Evolutionary conservation across 2,888 invertebrate species (phyloP).

Genomic region (Coleophora flavipennella): DNA sequence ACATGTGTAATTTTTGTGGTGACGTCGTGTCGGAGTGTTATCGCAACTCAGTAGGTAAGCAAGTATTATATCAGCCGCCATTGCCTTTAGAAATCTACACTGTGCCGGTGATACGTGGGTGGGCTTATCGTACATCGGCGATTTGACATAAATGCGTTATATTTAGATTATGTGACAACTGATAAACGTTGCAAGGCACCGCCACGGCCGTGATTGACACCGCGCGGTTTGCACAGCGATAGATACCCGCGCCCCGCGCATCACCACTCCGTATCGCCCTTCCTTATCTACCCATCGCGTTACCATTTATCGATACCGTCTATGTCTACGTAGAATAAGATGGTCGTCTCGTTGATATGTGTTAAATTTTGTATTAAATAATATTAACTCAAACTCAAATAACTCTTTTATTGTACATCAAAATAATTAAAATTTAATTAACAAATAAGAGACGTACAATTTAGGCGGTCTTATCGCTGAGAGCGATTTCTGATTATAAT

Average conservation of each 20-base stretch:
- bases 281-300: no score
- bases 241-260: slow-evolving; percentile 29
- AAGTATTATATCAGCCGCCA: slow-evolving; percentile 42
- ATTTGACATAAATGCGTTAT: slow-evolving; percentile 70
- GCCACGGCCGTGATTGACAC: slow-evolving; percentile 67
- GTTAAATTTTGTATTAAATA: no score
- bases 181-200: slow-evolving; percentile 68
- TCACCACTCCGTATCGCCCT: background rate
- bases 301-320: no score
- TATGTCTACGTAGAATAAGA: no score
- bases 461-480: no score
- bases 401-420: no score
- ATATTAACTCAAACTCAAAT: no score
- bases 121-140: slow-evolving; percentile 67
- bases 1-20: slow-evolving; percentile 38
- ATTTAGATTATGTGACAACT: slow-evolving; percentile 66
- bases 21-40: slow-evolving; percentile 25
- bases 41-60: slow-evolving; percentile 12
- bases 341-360: no score
- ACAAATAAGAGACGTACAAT: no score
- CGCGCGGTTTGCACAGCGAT: slow-evolving; percentile 55
- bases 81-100: slow-evolving; percentile 47
- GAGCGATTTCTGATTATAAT: no score
- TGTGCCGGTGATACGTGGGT: slow-evolving; percentile 52
- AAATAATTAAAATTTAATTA: no score